Evolutionary conservation across 1,140 invertebrate species (phyloP).

Genomic region (Megalopta genalis): DNA sequence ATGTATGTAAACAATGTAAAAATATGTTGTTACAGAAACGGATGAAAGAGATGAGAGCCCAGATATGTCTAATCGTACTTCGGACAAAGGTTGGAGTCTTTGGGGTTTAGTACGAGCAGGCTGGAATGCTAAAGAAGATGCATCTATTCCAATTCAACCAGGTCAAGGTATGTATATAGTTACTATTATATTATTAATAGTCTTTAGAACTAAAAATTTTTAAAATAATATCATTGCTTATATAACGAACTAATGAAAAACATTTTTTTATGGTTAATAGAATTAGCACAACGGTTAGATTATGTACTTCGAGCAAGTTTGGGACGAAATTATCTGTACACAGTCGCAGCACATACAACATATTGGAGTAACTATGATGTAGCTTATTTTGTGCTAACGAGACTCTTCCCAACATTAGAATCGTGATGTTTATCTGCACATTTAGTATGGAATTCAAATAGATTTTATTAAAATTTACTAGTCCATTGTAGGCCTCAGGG

Average conservation of each 20-base stretch:
- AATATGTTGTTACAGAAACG: conserved; percentile 58
- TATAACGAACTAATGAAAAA: background rate
- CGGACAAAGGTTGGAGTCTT: conserved; percentile 79
- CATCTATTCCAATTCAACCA: conserved; percentile 75
- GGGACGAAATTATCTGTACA: conserved; percentile 84
- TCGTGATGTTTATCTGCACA: conserved; percentile 74
- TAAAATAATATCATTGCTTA: conserved; percentile 7
- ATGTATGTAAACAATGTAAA: background rate
- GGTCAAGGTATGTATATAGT: conserved; percentile 71
- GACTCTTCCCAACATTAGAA: conserved; percentile 83
- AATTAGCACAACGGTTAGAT: conserved; percentile 84
- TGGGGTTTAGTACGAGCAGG: conserved; percentile 80
- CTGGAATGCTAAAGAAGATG: conserved; percentile 77
- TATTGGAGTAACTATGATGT: conserved; percentile 88
- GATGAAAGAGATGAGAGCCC: conserved; percentile 75
- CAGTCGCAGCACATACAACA: conserved; percentile 85
- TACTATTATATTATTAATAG: conserved; percentile 7
- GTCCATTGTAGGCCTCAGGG: conserved; percentile 70
- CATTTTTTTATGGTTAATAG: conserved; percentile 65
- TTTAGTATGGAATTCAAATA: conserved; percentile 50
- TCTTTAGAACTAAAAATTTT: too few relatives aligned
- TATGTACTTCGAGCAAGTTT: conserved; percentile 83
- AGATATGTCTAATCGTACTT: conserved; percentile 70
- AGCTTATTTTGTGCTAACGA: conserved; percentile 85
- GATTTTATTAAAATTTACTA: conserved; percentile 69